Evolutionary conservation across 2,113 vertebrate species (phyloP), one percentile per base, ranked within the genome.

Genomic region (Oreotragus oreotragus): DNA sequence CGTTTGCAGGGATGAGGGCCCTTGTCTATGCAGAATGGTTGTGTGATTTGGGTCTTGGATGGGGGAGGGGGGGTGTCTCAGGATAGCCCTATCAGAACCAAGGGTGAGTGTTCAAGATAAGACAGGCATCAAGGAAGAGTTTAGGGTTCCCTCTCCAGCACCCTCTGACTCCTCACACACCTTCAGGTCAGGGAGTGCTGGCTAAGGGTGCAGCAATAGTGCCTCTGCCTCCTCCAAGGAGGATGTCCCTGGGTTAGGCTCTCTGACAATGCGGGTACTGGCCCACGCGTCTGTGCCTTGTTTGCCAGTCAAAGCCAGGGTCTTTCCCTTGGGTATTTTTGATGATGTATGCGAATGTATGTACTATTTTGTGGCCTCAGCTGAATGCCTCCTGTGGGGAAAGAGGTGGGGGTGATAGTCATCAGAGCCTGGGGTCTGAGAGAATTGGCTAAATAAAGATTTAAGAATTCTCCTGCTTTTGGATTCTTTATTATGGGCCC

Each of bases 391-490:
- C 87, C 92, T 97, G 21, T 94, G 49, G 94, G 96, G 90, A 91
- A 91, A 84, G n/a, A 98, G 90, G 86, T 88, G 57, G 73, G 90
- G 81, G 86, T 97, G 49, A 84, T 84, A 80, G 92, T 96, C 80
- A 95, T 87, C 88, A 97, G 80, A 77, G 94, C 90, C 86, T 95
- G 96, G 93, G 86, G 86, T 96, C 84, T 95, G 84, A 97, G 92
- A 96, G 88, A 89, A 94, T 73, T 97, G 96, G 83, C 96, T 98
- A 15, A 96, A 98, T 98, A 98, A 98, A 98, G 85, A 89, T 86
- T 85, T 88, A 58, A 88, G 62, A 86, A 70, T 73, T 23, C 39
- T 91, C 15, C 79, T 51, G 43, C 49, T 76, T 96, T 96, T 91
- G 87, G 27, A 91, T 14, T 96, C 49, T 95, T 39, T 84, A 16